phyloP scores from a whole-genome alignment of 2,113 vertebrate species.

The Mesitornis unicolor region DNA sequence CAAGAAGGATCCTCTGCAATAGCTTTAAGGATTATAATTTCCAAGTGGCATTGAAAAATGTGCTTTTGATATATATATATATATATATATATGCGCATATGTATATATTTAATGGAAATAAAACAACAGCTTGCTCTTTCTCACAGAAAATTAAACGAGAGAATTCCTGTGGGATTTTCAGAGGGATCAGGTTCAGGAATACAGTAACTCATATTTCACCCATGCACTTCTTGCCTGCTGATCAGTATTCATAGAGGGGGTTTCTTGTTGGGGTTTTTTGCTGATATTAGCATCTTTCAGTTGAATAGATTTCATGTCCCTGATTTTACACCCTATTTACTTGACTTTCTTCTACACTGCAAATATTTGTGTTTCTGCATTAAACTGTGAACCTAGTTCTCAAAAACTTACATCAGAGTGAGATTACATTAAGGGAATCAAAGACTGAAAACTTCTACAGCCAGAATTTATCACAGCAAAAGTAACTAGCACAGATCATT shows the following conservation, averaged over 20 bases:
- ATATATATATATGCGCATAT: too few species aligned
- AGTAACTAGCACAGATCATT: background rate
- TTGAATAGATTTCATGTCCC: conserved; percentile 9
- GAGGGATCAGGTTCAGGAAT: background rate
- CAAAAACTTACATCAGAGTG: background rate
- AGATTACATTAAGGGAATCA: background rate
- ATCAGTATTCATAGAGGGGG: background rate
- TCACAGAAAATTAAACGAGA: background rate
- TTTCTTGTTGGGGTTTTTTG: background rate
- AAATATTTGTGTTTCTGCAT: conserved; percentile 50
- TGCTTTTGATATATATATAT: background rate
- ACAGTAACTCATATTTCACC: background rate
- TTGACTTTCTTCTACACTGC: background rate
- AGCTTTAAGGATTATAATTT: background rate
- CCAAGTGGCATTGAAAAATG: background rate
- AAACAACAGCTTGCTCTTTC: background rate
- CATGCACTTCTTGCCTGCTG: background rate
- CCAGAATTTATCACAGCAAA: background rate
- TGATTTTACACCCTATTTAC: conserved; percentile 35
- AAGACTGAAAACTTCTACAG: conserved; percentile 1
- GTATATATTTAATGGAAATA: background rate
- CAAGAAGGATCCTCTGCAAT: background rate
- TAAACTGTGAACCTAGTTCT: background rate
- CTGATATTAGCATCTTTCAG: conserved; percentile 19
- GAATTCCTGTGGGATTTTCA: background rate